Percentiles rank a stretch among this genome's conserved stretches.
These are phyloP conservation scores for Pachypsylla venusta DNA, from an alignment of 1,140 invertebrate genomes.

Conservation along the genomic window DNA sequence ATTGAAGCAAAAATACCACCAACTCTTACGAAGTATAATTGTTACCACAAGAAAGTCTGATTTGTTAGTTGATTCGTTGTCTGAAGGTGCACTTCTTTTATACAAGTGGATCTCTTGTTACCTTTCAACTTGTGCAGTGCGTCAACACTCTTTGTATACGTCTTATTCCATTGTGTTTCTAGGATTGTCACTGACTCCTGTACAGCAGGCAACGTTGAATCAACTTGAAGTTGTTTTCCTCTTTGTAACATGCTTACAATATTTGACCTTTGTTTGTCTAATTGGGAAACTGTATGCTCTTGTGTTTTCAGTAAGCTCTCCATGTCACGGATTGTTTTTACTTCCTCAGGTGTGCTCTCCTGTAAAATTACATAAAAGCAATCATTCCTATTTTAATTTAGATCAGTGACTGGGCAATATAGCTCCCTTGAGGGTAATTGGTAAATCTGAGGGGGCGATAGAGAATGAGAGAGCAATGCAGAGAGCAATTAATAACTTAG, in stretches of 20 bases:
- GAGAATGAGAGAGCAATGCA: too few relatives aligned
- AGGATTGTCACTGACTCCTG: conserved; percentile 64
- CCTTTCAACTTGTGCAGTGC: conserved; percentile 66
- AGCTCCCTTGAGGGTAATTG: too few relatives aligned
- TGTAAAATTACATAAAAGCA: too few relatives aligned
- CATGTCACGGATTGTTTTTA: conserved; percentile 54
- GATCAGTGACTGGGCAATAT: too few relatives aligned
- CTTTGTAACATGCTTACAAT: conserved; percentile 81
- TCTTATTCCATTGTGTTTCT: conserved; percentile 74
- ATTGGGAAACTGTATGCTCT: conserved; percentile 57
- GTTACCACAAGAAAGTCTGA: not conserved
- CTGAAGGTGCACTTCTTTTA: not conserved
- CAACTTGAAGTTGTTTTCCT: conserved; percentile 68
- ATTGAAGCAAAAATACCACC: too few relatives aligned
- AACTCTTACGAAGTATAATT: too few relatives aligned
- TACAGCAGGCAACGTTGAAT: conserved; percentile 52
- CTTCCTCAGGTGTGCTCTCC: not conserved
- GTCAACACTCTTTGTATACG: conserved; percentile 67
- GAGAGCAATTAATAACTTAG: too few relatives aligned
- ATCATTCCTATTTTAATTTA: too few relatives aligned
- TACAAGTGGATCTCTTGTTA: not conserved
- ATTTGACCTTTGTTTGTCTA: conserved; percentile 69
- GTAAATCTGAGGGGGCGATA: too few relatives aligned
- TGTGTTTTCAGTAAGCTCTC: conserved; percentile 59
- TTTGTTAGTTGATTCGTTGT: not conserved